Evolutionary conservation across 2,797 vertebrate genomes (phyloP), one percentile per base, ranked within the genome.

Genomic region (Falco biarmicus): DNA sequence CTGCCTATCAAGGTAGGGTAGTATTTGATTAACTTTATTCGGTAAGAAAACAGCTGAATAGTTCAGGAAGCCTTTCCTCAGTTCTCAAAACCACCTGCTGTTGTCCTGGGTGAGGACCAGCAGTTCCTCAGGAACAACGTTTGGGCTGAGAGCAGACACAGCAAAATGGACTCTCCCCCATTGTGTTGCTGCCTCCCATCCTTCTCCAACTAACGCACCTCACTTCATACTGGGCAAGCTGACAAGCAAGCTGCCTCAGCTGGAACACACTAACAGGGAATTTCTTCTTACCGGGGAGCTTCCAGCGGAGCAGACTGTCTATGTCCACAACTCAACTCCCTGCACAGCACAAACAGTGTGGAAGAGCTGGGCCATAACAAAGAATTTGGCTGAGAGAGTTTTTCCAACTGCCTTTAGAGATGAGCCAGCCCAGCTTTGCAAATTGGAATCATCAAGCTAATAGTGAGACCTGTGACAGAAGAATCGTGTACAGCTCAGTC

Each of bases 401-500:
- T 48, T 31, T 32, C 9, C 54, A 37, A 1, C 32, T 82, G 29
- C 12, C 14, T 15, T 45, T 48, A 39, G 45, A 56, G n/a, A 34
- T 22, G 17, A 74, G 9, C 50, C 78, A 87, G 25, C 22, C 1
- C 15, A 57, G 50, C 76, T 77, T 5, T 70, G 29, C 75, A 61
- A 54, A 45, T 4, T 66, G 56, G 28, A 50, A 64, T 6, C 32
- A 59, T 6, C 64, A 75, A 53, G 51, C 13, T 47, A 75, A 15
- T 14, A 11, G 0, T 39, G 39, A 89, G 12, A 37, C 4, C 59
- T 50, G 59, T 13, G 29, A 39, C 24, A 48, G 14, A 64, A 78
- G 22, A 69, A 17, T 22, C 1, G 0, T 1, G n/a, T 2, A 37
- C 19, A 53, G 48, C 41, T 65, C 64, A 39, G 9, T 10, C 68